Conservation (phyloP, 2,888 invertebrate species). For the Protophormia terraenovae region DNA sequence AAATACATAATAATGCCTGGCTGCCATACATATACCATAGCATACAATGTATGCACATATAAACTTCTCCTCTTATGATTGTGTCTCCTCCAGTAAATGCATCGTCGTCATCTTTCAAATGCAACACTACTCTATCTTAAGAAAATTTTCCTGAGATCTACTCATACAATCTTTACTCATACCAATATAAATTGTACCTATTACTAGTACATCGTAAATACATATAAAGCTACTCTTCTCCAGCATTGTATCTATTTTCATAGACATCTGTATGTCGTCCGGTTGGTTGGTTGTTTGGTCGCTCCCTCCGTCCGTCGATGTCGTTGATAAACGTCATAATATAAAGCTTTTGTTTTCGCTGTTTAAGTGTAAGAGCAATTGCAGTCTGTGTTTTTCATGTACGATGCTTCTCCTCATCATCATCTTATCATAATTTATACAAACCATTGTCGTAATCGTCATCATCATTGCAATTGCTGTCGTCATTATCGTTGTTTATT, state of each 20-base stretch:
- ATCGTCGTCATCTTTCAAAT: slow-evolving; percentile 41
- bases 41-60: neutral
- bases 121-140: slow-evolving; percentile 25
- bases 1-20: neutral
- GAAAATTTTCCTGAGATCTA: slow-evolving; percentile 54
- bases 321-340: slow-evolving; percentile 52
- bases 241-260: slow-evolving; percentile 47
- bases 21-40: neutral
- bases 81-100: neutral
- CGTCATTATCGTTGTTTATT: slow-evolving; percentile 1
- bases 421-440: neutral
- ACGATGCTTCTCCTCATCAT: slow-evolving; percentile 24
- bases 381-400: neutral
- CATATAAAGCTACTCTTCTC: slow-evolving; percentile 4
- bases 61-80: slow-evolving; percentile 7
- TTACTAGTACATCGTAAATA: neutral
- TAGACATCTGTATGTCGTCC: slow-evolving; percentile 4
- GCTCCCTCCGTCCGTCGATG: neutral
- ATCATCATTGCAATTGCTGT: neutral
- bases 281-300: neutral
- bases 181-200: neutral
- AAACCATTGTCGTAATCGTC: neutral
- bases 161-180: slow-evolving; percentile 9
- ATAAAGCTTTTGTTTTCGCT: slow-evolving; percentile 30
- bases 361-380: slow-evolving; percentile 23